Evolutionary conservation across 2,113 vertebrate species (phyloP).

Genomic region (Nothocercus julius): DNA sequence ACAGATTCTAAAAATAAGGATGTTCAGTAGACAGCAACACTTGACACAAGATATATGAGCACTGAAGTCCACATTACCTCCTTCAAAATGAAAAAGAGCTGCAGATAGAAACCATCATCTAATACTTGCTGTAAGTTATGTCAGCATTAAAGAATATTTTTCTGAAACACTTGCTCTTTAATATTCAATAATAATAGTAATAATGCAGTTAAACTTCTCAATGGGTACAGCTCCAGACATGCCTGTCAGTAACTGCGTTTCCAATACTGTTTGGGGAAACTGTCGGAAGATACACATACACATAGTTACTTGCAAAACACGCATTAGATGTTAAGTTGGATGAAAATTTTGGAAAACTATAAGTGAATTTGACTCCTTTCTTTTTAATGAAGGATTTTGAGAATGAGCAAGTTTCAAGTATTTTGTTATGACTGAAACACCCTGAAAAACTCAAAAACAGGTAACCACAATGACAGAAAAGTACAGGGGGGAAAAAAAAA

Average conservation of each 20-base stretch:
- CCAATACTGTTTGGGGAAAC: not conserved
- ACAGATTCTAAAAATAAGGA: not conserved
- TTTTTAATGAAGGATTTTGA: not conserved
- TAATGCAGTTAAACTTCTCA: not conserved
- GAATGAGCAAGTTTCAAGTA: not conserved
- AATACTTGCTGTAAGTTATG: not conserved
- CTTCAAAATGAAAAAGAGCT: not conserved
- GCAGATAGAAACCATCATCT: not conserved
- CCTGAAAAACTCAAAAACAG: not conserved
- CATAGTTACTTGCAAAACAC: not conserved
- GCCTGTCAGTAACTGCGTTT: not conserved
- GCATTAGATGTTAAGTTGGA: not conserved
- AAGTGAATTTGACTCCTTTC: not conserved
- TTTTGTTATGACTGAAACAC: not conserved
- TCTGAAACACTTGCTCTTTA: not conserved
- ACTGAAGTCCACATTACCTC: not conserved
- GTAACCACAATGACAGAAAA: fast-evolving
- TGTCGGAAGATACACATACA: not conserved
- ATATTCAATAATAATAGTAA: not conserved
- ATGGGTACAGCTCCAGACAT: not conserved
- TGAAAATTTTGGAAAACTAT: not conserved
- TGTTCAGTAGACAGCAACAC: not conserved
- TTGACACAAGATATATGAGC: not conserved
- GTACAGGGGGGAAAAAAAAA: not conserved
- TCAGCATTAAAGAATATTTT: not conserved